These are phyloP conservation scores for Rhinella marina DNA, from an alignment of 2,797 vertebrate species.

Conservation along the genomic window DNA sequence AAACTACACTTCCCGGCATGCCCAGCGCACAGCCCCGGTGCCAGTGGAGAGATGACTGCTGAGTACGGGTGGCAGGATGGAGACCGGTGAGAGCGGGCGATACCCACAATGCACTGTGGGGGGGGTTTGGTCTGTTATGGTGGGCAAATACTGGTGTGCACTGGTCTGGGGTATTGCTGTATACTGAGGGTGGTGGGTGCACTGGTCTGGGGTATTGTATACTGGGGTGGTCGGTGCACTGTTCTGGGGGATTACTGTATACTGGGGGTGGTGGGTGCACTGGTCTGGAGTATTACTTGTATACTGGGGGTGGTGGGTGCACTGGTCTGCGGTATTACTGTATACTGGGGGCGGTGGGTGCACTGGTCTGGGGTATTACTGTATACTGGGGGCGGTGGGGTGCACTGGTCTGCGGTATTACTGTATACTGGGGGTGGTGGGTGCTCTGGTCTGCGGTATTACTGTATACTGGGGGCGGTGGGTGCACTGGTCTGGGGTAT, in stretches of 20 bases:
- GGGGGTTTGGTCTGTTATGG: too few relatives aligned
- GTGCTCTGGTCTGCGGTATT: not conserved
- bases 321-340: not conserved
- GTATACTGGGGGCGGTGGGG: not conserved
- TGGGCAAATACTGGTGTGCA: not conserved
- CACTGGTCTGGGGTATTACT: not conserved
- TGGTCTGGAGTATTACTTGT: not conserved
- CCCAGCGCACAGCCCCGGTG: not conserved
- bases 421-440: not conserved
- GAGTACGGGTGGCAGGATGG: conserved; percentile 3
- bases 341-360: not conserved
- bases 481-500: too few relatives aligned
- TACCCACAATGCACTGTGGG: not conserved
- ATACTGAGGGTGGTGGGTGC: not conserved
- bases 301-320: not conserved
- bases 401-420: not conserved
- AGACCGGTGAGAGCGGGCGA: not conserved
- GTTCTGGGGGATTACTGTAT: not conserved
- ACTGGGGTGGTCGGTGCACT: not conserved
- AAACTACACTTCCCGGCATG: conserved; percentile 32
- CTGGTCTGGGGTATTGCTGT: too few relatives aligned
- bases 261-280: not conserved
- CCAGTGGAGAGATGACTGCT: conserved; percentile 2
- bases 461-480: too few relatives aligned
- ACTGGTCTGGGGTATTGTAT: not conserved